Base-by-base conservation (phyloP, 1,140 invertebrate species). In the Diorhabda sublineata region DNA sequence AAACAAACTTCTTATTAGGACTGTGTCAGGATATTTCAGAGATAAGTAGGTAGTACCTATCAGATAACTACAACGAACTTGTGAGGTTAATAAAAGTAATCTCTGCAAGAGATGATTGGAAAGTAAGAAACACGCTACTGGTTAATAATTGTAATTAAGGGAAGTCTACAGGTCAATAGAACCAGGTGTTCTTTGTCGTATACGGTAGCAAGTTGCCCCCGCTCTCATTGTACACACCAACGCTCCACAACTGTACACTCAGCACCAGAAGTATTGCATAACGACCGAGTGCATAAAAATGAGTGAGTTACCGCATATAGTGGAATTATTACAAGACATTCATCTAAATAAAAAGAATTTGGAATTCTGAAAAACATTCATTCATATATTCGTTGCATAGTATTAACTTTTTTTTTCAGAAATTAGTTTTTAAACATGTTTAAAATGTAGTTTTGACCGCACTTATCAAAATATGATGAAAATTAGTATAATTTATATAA, bases 91-190 rank as follows among this genome's bases (percentile, higher is more conserved):
- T 58, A 65, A 58, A 67, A 59, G 45, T 62, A 71, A 69, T 71
- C 64, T 69, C 70, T 69, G 56, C 64, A 69, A 71, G 63, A 71
- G 70, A 69, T 69, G 60, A 66, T 59, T 69, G 57, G 62, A 69
- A 69, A 67, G 66, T 62, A 75, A 69, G 72, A 73, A 69, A 73
- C 71, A 71, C 63, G 73, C 73, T 75, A 75, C 73, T 75, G 71
- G 71, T 73, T 75, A 73, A 75, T 75, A 75, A 75, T 75, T 75
- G 71, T 75, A 75, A 75, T 75, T 75, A 73, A 75, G 73, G 71
- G 73, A 75, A 75, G 71, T 75, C 73, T 69, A 73, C 64, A 73
- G 71, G 69, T 74, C 73, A 73, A 72, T 69, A 71, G 56, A 63
- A 69, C 73, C 73, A 75, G 73, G 73, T 75, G 73, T 75, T 68